A percentile compares a stretch with the other conserved stretches of the same genome.
Evolutionary conservation across 2,888 invertebrate genomes (phyloP).

Genomic region (Ormia ochracea): DNA sequence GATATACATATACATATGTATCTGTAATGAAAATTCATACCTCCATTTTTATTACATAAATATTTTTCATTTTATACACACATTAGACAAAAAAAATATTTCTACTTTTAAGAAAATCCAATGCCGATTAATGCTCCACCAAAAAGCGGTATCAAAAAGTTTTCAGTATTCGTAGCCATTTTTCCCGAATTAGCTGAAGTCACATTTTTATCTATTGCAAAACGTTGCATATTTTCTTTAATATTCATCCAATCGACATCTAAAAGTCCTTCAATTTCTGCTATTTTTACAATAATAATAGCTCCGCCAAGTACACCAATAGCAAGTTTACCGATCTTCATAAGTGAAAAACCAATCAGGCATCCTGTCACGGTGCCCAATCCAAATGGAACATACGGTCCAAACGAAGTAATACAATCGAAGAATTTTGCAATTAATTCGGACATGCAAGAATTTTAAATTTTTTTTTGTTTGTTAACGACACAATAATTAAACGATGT

Average conservation of each 20-base stretch:
- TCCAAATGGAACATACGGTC: constrained; percentile 23
- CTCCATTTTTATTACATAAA: too few species aligned
- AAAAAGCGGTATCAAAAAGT: constrained; percentile 23
- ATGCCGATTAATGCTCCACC: too few species aligned
- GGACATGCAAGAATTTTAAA: neutral
- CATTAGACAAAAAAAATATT: too few species aligned
- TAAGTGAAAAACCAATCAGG: neutral
- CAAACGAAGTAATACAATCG: neutral
- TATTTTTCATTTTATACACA: too few species aligned
- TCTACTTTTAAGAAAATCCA: too few species aligned
- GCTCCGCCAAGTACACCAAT: constrained; percentile 6
- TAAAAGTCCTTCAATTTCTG: constrained; percentile 19
- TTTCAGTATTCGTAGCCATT: neutral
- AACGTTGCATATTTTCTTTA: neutral
- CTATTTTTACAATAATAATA: constrained; percentile 22
- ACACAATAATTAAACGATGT: neutral
- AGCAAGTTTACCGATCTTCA: constrained; percentile 36
- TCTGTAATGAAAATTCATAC: too few species aligned
- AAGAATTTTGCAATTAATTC: neutral
- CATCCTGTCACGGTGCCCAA: constrained; percentile 19
- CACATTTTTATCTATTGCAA: neutral
- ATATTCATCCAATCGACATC: constrained; percentile 24
- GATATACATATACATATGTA: too few species aligned
- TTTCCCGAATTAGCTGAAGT: neutral
- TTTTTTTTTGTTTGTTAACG: neutral